Conservation (phyloP, 2,113 vertebrate species). For the Rattus norvegicus region DNA sequence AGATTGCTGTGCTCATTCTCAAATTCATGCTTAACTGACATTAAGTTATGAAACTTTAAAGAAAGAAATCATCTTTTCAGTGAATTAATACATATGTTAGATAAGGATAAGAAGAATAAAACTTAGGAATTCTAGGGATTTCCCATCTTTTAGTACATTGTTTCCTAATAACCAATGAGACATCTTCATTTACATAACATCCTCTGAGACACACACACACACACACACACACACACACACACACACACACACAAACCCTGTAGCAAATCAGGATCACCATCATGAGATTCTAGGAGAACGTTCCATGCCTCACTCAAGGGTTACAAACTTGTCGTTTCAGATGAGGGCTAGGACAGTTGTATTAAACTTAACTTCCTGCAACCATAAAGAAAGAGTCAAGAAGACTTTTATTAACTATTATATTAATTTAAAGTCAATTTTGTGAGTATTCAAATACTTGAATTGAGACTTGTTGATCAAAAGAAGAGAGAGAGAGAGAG, state of each 20-base stretch:
- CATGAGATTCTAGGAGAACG: background rate
- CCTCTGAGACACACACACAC: background rate
- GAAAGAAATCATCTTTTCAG: background rate
- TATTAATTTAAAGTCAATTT: background rate
- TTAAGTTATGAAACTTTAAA: background rate
- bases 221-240: background rate
- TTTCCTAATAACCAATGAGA: background rate
- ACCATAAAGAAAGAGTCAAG: background rate
- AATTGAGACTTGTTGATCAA: background rate
- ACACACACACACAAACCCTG: background rate
- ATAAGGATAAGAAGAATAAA: background rate
- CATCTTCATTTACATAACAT: background rate
- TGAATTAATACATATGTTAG: background rate
- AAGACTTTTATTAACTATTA: background rate
- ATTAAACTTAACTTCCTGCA: background rate
- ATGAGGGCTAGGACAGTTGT: background rate
- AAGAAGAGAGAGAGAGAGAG: background rate
- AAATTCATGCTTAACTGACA: background rate
- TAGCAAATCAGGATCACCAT: background rate
- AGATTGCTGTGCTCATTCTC: background rate
- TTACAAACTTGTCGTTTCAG: background rate
- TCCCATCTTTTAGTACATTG: background rate
- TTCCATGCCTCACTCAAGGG: background rate
- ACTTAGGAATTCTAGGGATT: background rate
- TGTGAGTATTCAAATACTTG: background rate